Evolutionary conservation across 2,113 vertebrate species (phyloP).

Genomic region (Eulacestoma nigropectus): DNA sequence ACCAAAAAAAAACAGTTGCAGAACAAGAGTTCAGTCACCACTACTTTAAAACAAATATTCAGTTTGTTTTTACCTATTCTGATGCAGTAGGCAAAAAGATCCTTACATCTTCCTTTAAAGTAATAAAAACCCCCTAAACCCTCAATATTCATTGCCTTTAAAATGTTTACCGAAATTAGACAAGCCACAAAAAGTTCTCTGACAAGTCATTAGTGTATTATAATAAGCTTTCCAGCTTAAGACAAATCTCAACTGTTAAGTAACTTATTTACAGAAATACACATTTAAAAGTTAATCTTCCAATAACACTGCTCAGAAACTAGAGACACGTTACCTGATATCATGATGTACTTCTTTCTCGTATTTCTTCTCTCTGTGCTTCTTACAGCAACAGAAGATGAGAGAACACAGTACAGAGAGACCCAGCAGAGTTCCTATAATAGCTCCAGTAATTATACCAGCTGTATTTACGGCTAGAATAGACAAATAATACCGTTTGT

Average conservation of each 20-base stretch:
- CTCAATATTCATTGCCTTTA: not conserved
- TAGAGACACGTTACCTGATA: constrained; percentile 80
- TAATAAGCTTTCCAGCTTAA: constrained; percentile 14
- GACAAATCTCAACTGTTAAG: not conserved
- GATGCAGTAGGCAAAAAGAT: not conserved
- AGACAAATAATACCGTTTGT: constrained; percentile 3
- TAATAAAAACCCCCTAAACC: not conserved
- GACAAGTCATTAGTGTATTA: not conserved
- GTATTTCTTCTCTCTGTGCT: constrained; percentile 88
- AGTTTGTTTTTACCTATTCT: not conserved
- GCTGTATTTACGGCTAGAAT: constrained; percentile 84
- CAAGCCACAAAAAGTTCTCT: not conserved
- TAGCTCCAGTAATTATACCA: constrained; percentile 79
- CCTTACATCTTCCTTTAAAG: not conserved
- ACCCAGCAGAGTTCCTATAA: constrained; percentile 82
- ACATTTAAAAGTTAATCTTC: constrained; percentile 11
- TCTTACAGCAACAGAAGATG: constrained; percentile 85
- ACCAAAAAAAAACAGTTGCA: not conserved
- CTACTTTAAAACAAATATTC: not conserved
- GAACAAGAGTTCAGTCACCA: not conserved
- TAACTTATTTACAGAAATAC: not conserved
- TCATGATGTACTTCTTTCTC: constrained; percentile 97
- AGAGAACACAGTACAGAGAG: constrained; percentile 79
- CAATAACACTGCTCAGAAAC: not conserved
- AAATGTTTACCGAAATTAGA: not conserved